Base-by-base conservation (phyloP, 2,888 invertebrate species). In the Nomada goodeniana region DNA sequence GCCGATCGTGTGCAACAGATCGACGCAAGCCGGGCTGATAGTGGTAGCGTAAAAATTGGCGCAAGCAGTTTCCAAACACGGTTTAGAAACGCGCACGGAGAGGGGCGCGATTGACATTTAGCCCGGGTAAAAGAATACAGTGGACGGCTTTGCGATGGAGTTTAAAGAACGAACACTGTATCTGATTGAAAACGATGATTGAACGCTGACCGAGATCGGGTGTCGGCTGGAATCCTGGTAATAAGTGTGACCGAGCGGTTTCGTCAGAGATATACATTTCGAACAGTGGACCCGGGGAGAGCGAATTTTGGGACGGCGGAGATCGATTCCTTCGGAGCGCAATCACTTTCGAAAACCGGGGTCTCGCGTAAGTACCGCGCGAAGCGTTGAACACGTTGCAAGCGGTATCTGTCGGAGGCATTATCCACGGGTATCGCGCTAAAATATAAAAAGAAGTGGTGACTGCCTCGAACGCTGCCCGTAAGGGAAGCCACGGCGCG, bases 21-120 rank as follows among this genome's bases (percentile, higher is more conserved):
- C 67, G 68, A 13, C 44, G 59, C 55, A 9, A 23, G 20, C 64
- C 47, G 13, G 4, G 23, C n/a, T 29, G 77, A 77, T 52, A 44
- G 1, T 2, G n/a, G 13, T n/a, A n/a, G 15, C 29, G 47, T n/a
- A 72, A 72, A 79, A 50, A 79, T 42, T 26, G 36, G 10, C 20
- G 23, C 26, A 42, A 70, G 20, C 52, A 69, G 55, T 60, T 36
- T 36, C 7, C 7, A 36, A n/a, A 72, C 69, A 55, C n/a, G 77
- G 63, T 76, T 67, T 68, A 78, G 74, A 85, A 85, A 80, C 72
- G 65, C 50, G 44, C 55, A 29, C 47, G 20, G 36, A 61, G 53
- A 74, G 74, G 74, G 65, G 75, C 55, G 50, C 76, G 69, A 76
- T 69, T 63, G 78, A 79, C 78, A 52, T 79, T 76, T 76, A 47